These are phyloP conservation scores for Caenorhabditis briggsae DNA, from an alignment of 1,140 invertebrate species.

Conservation along the genomic window DNA sequence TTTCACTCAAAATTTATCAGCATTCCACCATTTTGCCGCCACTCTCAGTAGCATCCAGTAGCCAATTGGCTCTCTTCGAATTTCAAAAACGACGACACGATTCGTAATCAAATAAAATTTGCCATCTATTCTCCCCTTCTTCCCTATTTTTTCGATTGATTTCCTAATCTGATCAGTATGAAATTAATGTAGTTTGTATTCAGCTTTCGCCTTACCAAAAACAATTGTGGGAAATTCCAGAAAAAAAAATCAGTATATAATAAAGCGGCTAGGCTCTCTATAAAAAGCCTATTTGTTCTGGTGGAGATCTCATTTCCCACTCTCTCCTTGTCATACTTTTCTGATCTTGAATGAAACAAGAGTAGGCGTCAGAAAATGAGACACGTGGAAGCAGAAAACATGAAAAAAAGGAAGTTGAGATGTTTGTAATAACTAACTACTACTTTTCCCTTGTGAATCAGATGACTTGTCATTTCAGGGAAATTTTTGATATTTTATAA, in stretches of 20 bases:
- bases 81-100: background rate
- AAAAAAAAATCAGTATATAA: background rate
- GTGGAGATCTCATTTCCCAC: constrained; percentile 19
- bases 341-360: constrained; percentile 29
- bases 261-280: background rate
- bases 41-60: constrained; percentile 48
- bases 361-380: background rate
- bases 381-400: background rate
- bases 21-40: constrained; percentile 32
- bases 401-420: background rate
- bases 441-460: background rate
- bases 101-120: constrained; percentile 24
- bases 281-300: constrained; percentile 24
- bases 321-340: background rate
- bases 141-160: background rate
- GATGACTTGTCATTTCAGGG: background rate
- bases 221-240: background rate
- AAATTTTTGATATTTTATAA: background rate
- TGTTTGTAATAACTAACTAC: background rate
- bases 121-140: background rate
- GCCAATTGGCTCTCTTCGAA: constrained; percentile 6
- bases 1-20: constrained; percentile 44
- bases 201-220: background rate
- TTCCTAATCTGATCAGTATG: background rate
- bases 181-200: background rate